These are phyloP conservation scores for Chymomyza amoena DNA, from an alignment of 2,888 invertebrate genomes.

Conservation along the genomic window DNA sequence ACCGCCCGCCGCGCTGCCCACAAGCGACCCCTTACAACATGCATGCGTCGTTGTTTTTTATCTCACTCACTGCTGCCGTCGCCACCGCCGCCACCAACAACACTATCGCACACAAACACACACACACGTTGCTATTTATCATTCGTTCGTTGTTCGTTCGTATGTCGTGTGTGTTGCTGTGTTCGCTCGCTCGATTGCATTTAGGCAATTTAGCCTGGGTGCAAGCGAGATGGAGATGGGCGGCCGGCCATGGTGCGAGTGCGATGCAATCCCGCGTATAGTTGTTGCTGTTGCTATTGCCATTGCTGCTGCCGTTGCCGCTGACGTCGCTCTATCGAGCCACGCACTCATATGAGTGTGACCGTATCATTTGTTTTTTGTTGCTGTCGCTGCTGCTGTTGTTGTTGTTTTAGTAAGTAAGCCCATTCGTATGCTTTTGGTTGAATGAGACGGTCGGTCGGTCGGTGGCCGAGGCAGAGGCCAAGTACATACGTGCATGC, in stretches of 20 bases:
- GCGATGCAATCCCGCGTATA: not conserved
- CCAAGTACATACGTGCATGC: not conserved
- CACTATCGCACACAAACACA: not conserved
- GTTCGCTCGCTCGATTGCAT: conserved; percentile 37
- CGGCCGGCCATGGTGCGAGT: conserved; percentile 7
- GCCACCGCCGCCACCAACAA: not conserved
- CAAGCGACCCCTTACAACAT: conserved; percentile 5
- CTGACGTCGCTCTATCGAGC: not conserved
- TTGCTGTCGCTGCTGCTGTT: not conserved
- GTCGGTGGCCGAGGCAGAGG: not conserved
- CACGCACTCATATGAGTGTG: not conserved
- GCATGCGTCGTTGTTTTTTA: conserved; percentile 16
- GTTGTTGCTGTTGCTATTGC: conserved; percentile 11
- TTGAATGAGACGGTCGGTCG: not conserved
- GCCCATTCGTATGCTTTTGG: not conserved
- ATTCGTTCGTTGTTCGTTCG: conserved; percentile 37
- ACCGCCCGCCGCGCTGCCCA: conserved; percentile 22
- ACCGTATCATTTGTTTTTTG: conserved; percentile 1
- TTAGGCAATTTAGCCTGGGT: conserved; percentile 14
- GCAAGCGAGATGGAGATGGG: conserved; percentile 27
- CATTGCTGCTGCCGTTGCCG: not conserved
- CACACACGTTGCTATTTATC: conserved; percentile 27
- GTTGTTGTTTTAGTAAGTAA: not conserved
- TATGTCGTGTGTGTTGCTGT: conserved; percentile 28
- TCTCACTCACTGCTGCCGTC: not conserved